Percentiles rank a stretch among this genome's conserved stretches.
Conservation (phyloP, 1,140 invertebrate genomes). For the Euwallacea fornicatus region DNA sequence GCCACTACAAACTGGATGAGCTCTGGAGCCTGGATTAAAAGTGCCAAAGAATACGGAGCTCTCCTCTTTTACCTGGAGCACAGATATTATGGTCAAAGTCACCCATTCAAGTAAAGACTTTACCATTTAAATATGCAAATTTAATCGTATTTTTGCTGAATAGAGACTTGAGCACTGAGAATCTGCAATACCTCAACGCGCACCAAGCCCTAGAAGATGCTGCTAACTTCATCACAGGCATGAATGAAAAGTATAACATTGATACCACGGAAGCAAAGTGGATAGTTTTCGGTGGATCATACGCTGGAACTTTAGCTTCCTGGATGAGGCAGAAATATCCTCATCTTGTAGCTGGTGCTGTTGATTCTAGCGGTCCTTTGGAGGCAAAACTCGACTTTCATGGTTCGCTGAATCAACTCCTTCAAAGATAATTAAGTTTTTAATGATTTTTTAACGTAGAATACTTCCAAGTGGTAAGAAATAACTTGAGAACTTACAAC, state of each 20-base stretch:
- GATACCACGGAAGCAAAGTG: slow-evolving; percentile 67
- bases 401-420: slow-evolving; percentile 53
- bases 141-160: background rate
- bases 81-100: slow-evolving; percentile 89
- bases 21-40: slow-evolving; percentile 81
- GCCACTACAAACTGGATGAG: slow-evolving; percentile 77
- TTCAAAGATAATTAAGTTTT: background rate
- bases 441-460: slow-evolving; percentile 15
- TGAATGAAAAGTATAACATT: slow-evolving; percentile 68
- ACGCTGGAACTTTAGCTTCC: slow-evolving; percentile 86
- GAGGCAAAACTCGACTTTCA: slow-evolving; percentile 81
- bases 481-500: slow-evolving; percentile 15
- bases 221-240: slow-evolving; percentile 74
- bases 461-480: slow-evolving; percentile 24
- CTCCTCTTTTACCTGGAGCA: slow-evolving; percentile 87
- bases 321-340: slow-evolving; percentile 91
- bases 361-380: slow-evolving; percentile 86
- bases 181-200: slow-evolving; percentile 78
- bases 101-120: slow-evolving; percentile 58
- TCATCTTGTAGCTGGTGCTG: slow-evolving; percentile 79
- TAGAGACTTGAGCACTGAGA: slow-evolving; percentile 75
- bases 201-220: slow-evolving; percentile 89
- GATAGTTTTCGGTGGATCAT: slow-evolving; percentile 92
- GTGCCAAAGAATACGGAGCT: slow-evolving; percentile 77
- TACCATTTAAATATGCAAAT: background rate